phyloP scores from a whole-genome alignment of 2,113 vertebrate species.

The Amphiprion percula region DNA sequence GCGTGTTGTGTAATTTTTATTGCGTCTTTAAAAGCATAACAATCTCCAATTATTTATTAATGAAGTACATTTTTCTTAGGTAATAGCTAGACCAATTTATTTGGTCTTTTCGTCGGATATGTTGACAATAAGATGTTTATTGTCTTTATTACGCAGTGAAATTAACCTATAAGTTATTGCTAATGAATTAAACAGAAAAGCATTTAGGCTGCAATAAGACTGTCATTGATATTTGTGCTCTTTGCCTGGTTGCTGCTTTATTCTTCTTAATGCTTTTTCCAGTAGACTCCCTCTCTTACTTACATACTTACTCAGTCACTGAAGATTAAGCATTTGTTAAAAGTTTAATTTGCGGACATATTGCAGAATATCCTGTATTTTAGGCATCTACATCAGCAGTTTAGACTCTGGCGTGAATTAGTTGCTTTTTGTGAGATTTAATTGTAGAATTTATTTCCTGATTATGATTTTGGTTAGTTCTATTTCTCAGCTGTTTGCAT shows the following conservation, averaged over 20 bases:
- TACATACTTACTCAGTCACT: constrained; percentile 11
- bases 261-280: constrained; percentile 6
- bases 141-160: background rate
- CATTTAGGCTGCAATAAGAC: constrained; percentile 30
- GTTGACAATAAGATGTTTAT: background rate
- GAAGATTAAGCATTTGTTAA: background rate
- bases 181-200: constrained; percentile 49
- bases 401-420: background rate
- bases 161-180: background rate
- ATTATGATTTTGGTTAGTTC: background rate
- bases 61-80: background rate
- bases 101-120: background rate
- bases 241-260: background rate
- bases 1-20: background rate
- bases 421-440: too few species aligned
- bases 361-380: background rate
- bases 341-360: background rate
- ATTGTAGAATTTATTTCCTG: background rate
- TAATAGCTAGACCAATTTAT: background rate
- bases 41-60: background rate
- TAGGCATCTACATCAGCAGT: background rate
- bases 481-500: background rate
- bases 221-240: background rate
- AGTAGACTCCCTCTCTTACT: background rate
- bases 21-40: background rate